Evolutionary conservation across 92 coral and sea anemone species (phyloP), one percentile per base, ranked within the genome.

Genomic region (Montipora capitata): DNA sequence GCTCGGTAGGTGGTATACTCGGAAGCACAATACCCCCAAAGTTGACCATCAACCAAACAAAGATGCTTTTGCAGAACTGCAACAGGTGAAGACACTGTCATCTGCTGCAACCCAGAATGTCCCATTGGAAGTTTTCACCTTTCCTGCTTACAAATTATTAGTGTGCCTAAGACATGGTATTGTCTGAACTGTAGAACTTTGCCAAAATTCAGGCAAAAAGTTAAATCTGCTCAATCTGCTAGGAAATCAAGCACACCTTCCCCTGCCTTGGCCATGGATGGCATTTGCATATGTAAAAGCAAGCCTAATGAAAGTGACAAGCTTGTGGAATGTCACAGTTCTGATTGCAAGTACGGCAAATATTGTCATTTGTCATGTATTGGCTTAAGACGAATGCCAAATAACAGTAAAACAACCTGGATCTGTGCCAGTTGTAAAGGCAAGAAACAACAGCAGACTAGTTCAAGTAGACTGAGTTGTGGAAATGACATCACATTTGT

Each of bases 301-400:
- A 88, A 72, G 72, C 71, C 83, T 44, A 81, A 52, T 40, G 35
- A 74, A 81, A 54, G 82, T 59, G 91, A 80, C 12, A 88, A 63
- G 77, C 77, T 88, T 15, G 61, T 81, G 40, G 83, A 80, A 75
- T 81, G 87, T 52, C 83, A 88, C 83, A 80, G 45, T 64, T 49
- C 76, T 17, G 56, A 74, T 78, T 87, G 85, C 72, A 35, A 69
- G 64, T 52, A 87, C 40, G 85, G 91, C 74, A 87, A 80, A 69
- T 87, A 38, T 57, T 87, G 78, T 87, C 91, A 87, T 68, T 87
- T 87, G 72, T 2, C 85, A 44, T 85, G 90, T 67, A 61, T 85
- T 9, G 8, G 64, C 57, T 35, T 64, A 4, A 76, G 63, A 77
- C 90, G 78, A 12, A 76, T 76, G 84, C 90, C 90, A 85, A 85